phyloP scores from a whole-genome alignment of 2,888 invertebrate genomes.

The Plusia festucae region DNA sequence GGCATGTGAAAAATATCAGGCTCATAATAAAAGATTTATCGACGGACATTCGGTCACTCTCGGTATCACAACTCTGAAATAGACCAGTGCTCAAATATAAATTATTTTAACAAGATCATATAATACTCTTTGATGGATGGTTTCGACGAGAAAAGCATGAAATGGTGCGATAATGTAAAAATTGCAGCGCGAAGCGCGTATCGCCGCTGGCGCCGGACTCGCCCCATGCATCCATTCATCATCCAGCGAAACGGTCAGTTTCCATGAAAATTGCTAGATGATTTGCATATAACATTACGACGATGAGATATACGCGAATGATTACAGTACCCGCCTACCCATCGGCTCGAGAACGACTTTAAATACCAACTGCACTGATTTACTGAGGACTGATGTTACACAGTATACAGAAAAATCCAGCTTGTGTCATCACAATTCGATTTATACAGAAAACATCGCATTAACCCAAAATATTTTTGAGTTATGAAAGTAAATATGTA shows the following conservation, averaged over 20 bases:
- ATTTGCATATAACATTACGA: slow-evolving; percentile 69
- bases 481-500: slow-evolving; percentile 33
- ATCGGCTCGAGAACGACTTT: slow-evolving; percentile 49
- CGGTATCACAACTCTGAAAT: slow-evolving; percentile 64
- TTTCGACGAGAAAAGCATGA: slow-evolving; percentile 70
- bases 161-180: slow-evolving; percentile 72
- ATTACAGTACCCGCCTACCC: slow-evolving; percentile 61
- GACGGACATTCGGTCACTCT: slow-evolving; percentile 58
- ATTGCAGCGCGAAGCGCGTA: slow-evolving; percentile 61
- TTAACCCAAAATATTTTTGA: slow-evolving; percentile 32
- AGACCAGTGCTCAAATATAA: slow-evolving; percentile 65
- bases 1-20: slow-evolving; percentile 75
- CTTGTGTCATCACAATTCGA: slow-evolving; percentile 7
- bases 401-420: slow-evolving; percentile 23
- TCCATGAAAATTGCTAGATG: slow-evolving; percentile 72
- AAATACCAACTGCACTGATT: slow-evolving; percentile 59
- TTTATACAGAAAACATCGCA: slow-evolving; percentile 28
- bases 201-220: slow-evolving; percentile 61
- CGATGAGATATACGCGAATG: slow-evolving; percentile 62
- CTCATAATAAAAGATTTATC: slow-evolving; percentile 73
- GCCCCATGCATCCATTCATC: slow-evolving; percentile 62
- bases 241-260: slow-evolving; percentile 64
- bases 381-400: slow-evolving; percentile 39
- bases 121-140: slow-evolving; percentile 65
- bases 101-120: slow-evolving; percentile 61